Base-by-base conservation (phyloP, 2,888 invertebrate species). In the Margaritifera margaritifera region DNA sequence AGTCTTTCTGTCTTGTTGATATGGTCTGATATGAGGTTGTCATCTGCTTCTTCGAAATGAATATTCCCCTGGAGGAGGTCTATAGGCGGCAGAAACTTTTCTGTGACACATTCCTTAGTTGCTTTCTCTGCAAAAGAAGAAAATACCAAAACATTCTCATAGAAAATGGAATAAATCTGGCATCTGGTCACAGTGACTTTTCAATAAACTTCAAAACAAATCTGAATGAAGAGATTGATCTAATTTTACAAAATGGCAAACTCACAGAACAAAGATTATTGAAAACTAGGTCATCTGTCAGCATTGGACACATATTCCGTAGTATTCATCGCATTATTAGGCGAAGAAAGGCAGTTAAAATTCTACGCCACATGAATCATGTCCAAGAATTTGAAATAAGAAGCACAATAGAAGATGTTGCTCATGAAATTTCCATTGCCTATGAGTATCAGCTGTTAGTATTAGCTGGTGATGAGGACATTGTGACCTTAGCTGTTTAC, bases 361-460 rank as follows among this genome's bases (percentile, higher is more conserved):
- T 79, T 20, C 56, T 75, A 22, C 54, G 66, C 19, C 77, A 78
- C 56, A n/a, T 81, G 15, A 66, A 74, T 54, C 72, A 69, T 15
- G 63, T 81, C 24, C 65, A 76, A 25, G 64, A 74, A 15, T 56
- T 55, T 4, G 78, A 76, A 11, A 58, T 80, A 18, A 64, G 68
- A 24, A 62, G 59, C 15, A 72, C 71, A 4, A 63, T 81, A 31
- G 24, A 64, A 3, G 63, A 69, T 3, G 77, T 80, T 4, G 73
- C 75, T 8, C 20, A 24, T 15, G 78, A 80, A 62, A 62, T 81
- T 20, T 57, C 71, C 24, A 61, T 77, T 18, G 72, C 78, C 1
- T 79, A 71, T 69, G 78, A 81, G 69, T 81, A 81, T 62, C 81
- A 81, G 60, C 58, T 81, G 25, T 53, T 71, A 24, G 66, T 78